phyloP scores from a whole-genome alignment of 92 coral and sea anemone genomes.

The Virgularia gustaviana region DNA sequence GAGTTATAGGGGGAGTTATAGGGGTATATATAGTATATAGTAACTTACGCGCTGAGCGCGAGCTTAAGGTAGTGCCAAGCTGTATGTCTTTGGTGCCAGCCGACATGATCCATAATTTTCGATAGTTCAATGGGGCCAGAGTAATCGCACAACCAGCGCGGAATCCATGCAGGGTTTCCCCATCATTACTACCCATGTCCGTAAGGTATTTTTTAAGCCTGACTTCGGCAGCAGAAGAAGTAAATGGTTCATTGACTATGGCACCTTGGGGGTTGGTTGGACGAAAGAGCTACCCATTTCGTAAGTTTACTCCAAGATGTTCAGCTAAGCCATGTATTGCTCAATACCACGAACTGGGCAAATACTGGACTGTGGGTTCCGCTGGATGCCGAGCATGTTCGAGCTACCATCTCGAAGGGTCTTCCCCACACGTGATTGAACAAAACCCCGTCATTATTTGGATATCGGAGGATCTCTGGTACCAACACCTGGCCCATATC shows the following conservation, averaged over 20 bases:
- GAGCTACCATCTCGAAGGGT: conserved; percentile 25
- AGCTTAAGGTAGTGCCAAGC: conserved; percentile 15
- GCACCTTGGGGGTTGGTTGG: conserved; percentile 22
- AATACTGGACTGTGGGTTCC: conserved; percentile 8
- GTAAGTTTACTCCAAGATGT: not conserved
- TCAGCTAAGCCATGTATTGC: conserved; percentile 14
- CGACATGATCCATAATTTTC: conserved; percentile 35
- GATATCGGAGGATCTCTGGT: conserved; percentile 18
- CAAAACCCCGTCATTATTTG: conserved; percentile 25
- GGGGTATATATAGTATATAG: too few species aligned
- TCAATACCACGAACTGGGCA: conserved; percentile 26
- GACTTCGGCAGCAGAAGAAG: conserved; percentile 23
- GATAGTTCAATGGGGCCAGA: conserved; percentile 6
- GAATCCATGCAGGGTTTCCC: not conserved
- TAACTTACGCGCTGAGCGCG: too few species aligned
- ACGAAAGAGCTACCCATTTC: conserved; percentile 9
- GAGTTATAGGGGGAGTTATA: too few species aligned
- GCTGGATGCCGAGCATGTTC: conserved; percentile 38
- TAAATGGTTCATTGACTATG: not conserved
- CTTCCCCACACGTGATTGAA: too few species aligned
- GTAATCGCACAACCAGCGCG: too few species aligned
- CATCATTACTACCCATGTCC: conserved; percentile 38
- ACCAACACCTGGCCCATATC: conserved; percentile 23
- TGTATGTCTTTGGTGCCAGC: conserved; percentile 14
- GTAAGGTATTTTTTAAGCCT: conserved; percentile 25